Evolutionary conservation across 2,113 vertebrate species (phyloP), one percentile per base, ranked within the genome.

Genomic region (Crypturellus undulatus): DNA sequence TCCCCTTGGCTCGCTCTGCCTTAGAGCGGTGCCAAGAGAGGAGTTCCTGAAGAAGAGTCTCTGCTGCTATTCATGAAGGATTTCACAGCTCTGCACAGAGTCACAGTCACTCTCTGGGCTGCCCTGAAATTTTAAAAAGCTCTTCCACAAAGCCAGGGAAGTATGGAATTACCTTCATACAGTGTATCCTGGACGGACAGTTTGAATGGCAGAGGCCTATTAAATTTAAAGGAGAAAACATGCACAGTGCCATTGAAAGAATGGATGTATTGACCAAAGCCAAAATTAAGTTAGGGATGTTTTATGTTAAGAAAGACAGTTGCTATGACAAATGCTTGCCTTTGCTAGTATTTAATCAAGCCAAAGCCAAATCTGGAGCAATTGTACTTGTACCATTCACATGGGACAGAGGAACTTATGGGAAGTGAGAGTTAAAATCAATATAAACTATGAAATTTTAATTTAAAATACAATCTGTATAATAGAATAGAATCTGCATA

Each of bases 401-500:
- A 67, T 7, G 12, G 79, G 15, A 6, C 60, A 42, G 32, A 54
- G 38, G 14, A 72, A 28, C 3, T 73, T 76, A 63, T 4, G 65
- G 78, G 56, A 87, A 79, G 4, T 15, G 14, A 43, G 30, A 87
- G 49, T 9, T 77, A 79, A 89, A 96, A 90, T 51, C 78, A 70
- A 83, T 32, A 12, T 10, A 91, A 92, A 76, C 36, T 0, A 76
- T 58, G 3, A 73, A 79, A 62, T 51, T 91, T 77, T 40, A 78
- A 75, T 86, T 70, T 80, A 56, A 91, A 84, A 68, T 36, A 30
- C 6, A 84, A 42, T 22, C 10, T 64, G 28, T 60, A 49, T 13
- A 45, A 78, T 20, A 60, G 60, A 15, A 49, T 36, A 30, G 7
- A 84, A 38, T 25, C 10, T 60, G 28, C 63, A 45, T 13, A 42